Percentiles rank a stretch among this genome's conserved stretches.
Evolutionary conservation across 1,140 invertebrate species (phyloP).

Genomic region (Nylanderia fulva): DNA sequence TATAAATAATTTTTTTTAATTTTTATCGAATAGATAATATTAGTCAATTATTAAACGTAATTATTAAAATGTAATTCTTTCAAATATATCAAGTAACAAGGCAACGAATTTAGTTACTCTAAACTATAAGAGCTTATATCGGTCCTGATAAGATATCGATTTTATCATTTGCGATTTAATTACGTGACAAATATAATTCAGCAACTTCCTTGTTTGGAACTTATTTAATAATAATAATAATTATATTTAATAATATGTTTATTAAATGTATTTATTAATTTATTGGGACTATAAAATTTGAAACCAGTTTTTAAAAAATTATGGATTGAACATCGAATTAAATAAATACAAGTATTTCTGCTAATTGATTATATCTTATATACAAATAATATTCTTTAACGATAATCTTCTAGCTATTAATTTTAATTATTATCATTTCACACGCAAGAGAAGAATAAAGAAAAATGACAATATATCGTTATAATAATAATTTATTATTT

Average conservation of each 20-base stretch:
- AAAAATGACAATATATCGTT: no score
- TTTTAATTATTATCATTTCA: slow-evolving; percentile 22
- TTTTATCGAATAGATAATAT: background rate
- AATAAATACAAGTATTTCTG: slow-evolving; percentile 25
- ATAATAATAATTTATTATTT: slow-evolving; percentile 34
- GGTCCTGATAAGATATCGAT: slow-evolving; percentile 53
- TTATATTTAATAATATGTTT: slow-evolving; percentile 36
- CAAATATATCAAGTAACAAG: background rate
- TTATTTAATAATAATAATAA: slow-evolving; percentile 38
- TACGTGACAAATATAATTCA: slow-evolving; percentile 46
- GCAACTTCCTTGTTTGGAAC: slow-evolving; percentile 47
- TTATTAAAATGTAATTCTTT: slow-evolving; percentile 36
- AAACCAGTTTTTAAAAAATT: slow-evolving; percentile 20
- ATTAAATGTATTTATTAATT: slow-evolving; percentile 38
- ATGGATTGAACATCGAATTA: slow-evolving; percentile 4
- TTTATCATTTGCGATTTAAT: slow-evolving; percentile 56
- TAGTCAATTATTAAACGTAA: background rate
- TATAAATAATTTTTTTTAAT: slow-evolving; percentile 11
- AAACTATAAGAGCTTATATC: slow-evolving; percentile 21
- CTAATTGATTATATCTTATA: slow-evolving; percentile 18
- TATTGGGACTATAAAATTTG: background rate
- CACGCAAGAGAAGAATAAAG: background rate
- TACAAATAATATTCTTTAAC: slow-evolving; percentile 38
- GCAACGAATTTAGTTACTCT: slow-evolving; percentile 37
- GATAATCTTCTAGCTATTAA: slow-evolving; percentile 42